Conservation (phyloP, 92 coral and sea anemone genomes). For the Phymanthus crucifer region DNA sequence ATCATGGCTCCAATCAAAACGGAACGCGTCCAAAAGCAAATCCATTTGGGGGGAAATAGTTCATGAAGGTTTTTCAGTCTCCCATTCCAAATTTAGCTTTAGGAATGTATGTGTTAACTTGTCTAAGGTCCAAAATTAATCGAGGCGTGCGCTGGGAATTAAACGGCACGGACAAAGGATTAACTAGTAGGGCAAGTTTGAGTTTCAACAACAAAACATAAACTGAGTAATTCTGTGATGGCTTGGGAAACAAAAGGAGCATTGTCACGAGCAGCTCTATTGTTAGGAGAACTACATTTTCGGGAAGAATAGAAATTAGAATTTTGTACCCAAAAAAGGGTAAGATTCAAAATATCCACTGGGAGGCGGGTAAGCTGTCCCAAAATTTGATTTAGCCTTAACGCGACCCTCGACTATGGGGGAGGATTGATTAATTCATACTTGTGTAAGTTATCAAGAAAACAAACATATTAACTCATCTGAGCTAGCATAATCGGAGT, state of each 20-base stretch:
- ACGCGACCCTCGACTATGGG: background rate
- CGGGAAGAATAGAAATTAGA: background rate
- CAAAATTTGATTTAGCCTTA: too few relatives aligned
- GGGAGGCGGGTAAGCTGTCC: too few relatives aligned
- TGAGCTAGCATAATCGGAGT: background rate
- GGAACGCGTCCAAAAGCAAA: conserved; percentile 39
- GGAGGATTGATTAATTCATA: background rate
- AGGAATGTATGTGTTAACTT: conserved; percentile 32
- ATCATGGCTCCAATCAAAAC: too few relatives aligned
- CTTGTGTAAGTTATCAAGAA: background rate
- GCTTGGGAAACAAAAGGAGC: too few relatives aligned
- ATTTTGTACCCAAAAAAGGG: too few relatives aligned
- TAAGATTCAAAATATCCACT: too few relatives aligned
- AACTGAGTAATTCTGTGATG: too few relatives aligned
- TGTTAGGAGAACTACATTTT: too few relatives aligned
- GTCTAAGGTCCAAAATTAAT: conserved; percentile 35
- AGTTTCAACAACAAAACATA: too few relatives aligned
- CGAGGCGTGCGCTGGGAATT: conserved; percentile 15
- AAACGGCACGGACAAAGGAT: background rate
- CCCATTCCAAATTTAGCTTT: conserved; percentile 37
- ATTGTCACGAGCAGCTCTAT: too few relatives aligned
- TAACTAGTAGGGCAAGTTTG: too few relatives aligned
- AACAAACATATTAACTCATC: background rate
- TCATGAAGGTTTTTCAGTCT: conserved; percentile 12
- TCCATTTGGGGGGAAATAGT: conserved; percentile 34